These are phyloP conservation scores for Scolopax rusticola DNA, from an alignment of 2,797 vertebrate species.

Conservation along the genomic window DNA sequence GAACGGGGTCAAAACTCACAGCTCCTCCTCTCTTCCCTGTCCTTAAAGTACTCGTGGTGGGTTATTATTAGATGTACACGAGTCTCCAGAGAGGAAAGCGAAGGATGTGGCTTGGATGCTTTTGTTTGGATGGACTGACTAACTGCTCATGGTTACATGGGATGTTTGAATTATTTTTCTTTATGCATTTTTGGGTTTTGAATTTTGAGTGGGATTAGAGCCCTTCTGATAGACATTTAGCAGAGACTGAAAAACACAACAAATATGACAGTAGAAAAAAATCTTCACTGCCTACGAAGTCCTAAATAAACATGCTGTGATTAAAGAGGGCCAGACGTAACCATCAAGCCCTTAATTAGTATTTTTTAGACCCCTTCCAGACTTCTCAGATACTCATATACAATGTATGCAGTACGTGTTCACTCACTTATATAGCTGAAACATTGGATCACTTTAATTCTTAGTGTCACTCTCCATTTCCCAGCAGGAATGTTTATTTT, in stretches of 20 bases:
- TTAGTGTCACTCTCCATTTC: not conserved
- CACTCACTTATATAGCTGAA: not conserved
- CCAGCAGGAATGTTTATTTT: constrained; percentile 21
- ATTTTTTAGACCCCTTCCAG: not conserved
- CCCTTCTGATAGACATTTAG: not conserved
- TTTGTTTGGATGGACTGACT: not conserved
- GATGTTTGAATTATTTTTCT: not conserved
- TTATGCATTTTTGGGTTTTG: not conserved
- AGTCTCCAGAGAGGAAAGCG: not conserved
- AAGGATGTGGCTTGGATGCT: not conserved
- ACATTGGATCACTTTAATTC: not conserved
- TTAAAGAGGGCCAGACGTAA: not conserved
- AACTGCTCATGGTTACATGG: not conserved
- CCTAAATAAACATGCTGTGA: not conserved
- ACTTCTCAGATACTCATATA: not conserved
- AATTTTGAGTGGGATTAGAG: not conserved
- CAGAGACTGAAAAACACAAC: not conserved
- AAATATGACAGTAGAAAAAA: not conserved
- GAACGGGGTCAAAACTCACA: constrained; percentile 3
- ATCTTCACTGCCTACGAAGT: not conserved
- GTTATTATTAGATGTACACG: not conserved
- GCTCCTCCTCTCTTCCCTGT: not conserved
- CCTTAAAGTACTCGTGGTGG: not conserved
- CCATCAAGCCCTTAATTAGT: not conserved
- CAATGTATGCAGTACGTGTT: not conserved